Conservation (phyloP, 2,797 vertebrate species). For the Enteromius viviparus region DNA sequence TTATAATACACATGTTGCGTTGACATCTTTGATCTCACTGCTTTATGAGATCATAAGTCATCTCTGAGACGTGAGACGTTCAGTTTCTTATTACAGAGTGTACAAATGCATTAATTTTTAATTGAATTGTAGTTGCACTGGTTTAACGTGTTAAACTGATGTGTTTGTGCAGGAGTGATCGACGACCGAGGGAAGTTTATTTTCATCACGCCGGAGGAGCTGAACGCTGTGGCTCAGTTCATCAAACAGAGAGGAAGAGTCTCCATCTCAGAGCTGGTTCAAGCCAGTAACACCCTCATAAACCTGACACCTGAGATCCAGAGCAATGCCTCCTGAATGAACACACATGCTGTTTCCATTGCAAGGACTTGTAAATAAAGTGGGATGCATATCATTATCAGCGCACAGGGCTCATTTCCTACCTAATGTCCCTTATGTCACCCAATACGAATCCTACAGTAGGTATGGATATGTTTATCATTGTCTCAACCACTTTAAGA, state of each 20-base stretch:
- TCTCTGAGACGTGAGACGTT: neutral
- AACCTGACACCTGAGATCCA: conserved; percentile 81
- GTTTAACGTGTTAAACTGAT: neutral
- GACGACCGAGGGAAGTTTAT: conserved; percentile 98
- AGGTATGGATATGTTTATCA: neutral
- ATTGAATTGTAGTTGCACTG: neutral
- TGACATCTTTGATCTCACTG: neutral
- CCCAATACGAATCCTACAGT: neutral
- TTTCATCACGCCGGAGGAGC: conserved; percentile 91
- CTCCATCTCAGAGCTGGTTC: conserved; percentile 91
- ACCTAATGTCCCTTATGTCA: neutral
- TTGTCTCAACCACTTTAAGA: neutral
- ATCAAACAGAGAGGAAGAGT: conserved; percentile 89
- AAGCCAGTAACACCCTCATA: conserved; percentile 92
- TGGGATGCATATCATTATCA: neutral
- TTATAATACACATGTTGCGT: too few relatives aligned
- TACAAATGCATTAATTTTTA: neutral
- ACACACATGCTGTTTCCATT: neutral
- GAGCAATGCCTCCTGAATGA: conserved; percentile 37
- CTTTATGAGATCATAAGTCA: neutral
- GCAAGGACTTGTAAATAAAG: neutral
- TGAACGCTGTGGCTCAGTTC: conserved; percentile 88
- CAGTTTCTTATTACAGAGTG: neutral
- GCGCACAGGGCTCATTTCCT: neutral
- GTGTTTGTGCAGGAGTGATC: conserved; percentile 84